Evolutionary conservation across 1,140 invertebrate genomes (phyloP).

Genomic region (Pogonus chalceus): DNA sequence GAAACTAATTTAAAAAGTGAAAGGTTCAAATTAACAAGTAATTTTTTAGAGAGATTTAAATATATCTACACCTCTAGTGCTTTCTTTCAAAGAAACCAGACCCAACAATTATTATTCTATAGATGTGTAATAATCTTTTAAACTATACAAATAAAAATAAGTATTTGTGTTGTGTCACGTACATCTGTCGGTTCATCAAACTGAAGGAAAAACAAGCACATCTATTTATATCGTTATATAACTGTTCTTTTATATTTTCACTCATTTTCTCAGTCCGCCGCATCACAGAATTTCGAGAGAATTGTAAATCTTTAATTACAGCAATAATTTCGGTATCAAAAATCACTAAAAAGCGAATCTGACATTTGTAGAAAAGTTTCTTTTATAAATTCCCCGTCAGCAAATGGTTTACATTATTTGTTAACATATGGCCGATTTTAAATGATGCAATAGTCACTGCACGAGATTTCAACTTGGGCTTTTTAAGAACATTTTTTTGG

Average conservation of each 20-base stretch:
- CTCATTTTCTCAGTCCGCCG: slow-evolving; percentile 18
- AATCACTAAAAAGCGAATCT: slow-evolving; percentile 18
- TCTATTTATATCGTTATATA: slow-evolving; percentile 17
- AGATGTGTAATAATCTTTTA: slow-evolving; percentile 26
- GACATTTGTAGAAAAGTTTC: slow-evolving; percentile 19
- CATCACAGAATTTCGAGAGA: slow-evolving; percentile 19
- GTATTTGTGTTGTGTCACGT: too few relatives aligned
- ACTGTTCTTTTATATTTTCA: slow-evolving; percentile 18
- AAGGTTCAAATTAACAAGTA: slow-evolving; percentile 22
- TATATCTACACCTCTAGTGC: slow-evolving; percentile 26
- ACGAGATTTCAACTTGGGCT: too few relatives aligned
- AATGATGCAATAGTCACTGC: slow-evolving; percentile 24
- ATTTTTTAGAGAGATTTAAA: slow-evolving; percentile 25
- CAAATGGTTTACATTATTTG: too few relatives aligned
- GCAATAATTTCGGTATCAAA: slow-evolving; percentile 20
- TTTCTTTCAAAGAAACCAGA: slow-evolving; percentile 28
- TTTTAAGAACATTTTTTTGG: slow-evolving; percentile 23
- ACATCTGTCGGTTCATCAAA: too few relatives aligned
- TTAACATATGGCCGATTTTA: slow-evolving; percentile 24
- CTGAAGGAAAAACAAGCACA: slow-evolving; percentile 25
- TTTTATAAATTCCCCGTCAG: slow-evolving; percentile 24
- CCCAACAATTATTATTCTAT: slow-evolving; percentile 29
- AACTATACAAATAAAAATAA: slow-evolving; percentile 26
- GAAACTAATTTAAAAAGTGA: slow-evolving; percentile 26
- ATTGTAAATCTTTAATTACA: slow-evolving; percentile 13